A percentile compares a stretch with the other conserved stretches of the same genome.
These are phyloP conservation scores for Apolygus lucorum DNA, from an alignment of 1,140 invertebrate genomes.

Conservation along the genomic window DNA sequence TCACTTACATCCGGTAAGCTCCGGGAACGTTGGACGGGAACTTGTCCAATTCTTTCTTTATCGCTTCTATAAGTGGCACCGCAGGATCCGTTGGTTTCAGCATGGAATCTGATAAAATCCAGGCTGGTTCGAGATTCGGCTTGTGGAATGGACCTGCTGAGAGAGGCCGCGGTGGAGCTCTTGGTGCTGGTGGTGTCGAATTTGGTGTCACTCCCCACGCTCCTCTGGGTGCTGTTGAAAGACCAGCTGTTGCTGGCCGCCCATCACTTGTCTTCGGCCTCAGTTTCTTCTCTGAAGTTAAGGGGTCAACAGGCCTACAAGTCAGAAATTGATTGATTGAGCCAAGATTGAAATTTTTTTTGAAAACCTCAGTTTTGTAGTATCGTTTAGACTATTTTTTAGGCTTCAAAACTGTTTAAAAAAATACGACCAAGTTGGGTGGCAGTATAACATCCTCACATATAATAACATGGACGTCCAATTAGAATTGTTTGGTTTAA, in stretches of 20 bases:
- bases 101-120: constrained; percentile 43
- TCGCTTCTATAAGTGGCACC: constrained; percentile 52
- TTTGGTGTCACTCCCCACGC: constrained; percentile 44
- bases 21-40: constrained; percentile 31
- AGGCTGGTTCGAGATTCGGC: constrained; percentile 43
- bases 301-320: constrained; percentile 32
- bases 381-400: too few species aligned
- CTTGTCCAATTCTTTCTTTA: constrained; percentile 51
- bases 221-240: constrained; percentile 36
- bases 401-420: too few species aligned
- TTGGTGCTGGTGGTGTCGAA: constrained; percentile 34
- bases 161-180: constrained; percentile 40
- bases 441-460: too few species aligned
- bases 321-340: constrained; percentile 16
- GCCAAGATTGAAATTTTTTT: not conserved
- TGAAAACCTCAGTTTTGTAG: not conserved
- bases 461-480: too few species aligned
- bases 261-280: constrained; percentile 41
- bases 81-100: constrained; percentile 49
- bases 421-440: too few species aligned
- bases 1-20: constrained; percentile 7
- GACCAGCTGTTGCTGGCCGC: constrained; percentile 33
- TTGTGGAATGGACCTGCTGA: constrained; percentile 53
- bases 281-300: constrained; percentile 29
- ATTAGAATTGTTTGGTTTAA: too few species aligned